phyloP scores from a whole-genome alignment of 2,797 vertebrate genomes.

The Brachymystax lenok region DNA sequence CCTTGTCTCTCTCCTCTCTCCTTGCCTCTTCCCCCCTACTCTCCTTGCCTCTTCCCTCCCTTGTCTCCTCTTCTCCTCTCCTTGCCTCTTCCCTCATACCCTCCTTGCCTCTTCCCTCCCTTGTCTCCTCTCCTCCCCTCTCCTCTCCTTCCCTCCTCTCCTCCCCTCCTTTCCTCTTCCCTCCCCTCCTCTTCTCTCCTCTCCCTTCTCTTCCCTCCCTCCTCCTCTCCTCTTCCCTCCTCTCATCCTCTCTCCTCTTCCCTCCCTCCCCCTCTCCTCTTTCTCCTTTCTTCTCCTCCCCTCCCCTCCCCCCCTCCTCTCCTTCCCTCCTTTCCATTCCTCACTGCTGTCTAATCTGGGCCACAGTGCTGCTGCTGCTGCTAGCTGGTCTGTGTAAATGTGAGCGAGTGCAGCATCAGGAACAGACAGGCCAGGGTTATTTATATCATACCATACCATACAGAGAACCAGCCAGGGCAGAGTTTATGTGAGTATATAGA shows the following conservation, averaged over 20 bases:
- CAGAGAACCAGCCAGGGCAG: not conserved
- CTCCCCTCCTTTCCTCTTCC: not conserved
- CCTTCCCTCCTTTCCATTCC: not conserved
- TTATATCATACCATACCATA: not conserved
- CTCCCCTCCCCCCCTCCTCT: not conserved
- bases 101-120: not conserved
- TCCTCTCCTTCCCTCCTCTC: not conserved
- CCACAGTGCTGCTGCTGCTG: not conserved
- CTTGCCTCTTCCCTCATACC: not conserved
- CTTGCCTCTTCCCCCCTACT: not conserved
- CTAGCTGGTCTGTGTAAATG: not conserved
- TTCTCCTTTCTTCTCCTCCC: too few relatives aligned
- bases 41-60: too few relatives aligned
- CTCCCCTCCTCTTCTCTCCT: not conserved
- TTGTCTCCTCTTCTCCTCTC: too few relatives aligned
- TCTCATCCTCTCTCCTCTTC: too few relatives aligned
- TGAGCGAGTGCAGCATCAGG: not conserved
- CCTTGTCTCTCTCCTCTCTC: not conserved
- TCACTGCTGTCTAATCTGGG: conserved; percentile 1
- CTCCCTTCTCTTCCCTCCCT: too few relatives aligned
- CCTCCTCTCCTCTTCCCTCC: too few relatives aligned
- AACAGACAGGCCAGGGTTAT: not conserved
- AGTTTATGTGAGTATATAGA: not conserved
- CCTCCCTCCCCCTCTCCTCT: too few relatives aligned
- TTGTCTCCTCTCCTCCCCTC: not conserved